Evolutionary conservation across 1,140 invertebrate genomes (phyloP).

Genomic region (Bradynema listronoti): DNA sequence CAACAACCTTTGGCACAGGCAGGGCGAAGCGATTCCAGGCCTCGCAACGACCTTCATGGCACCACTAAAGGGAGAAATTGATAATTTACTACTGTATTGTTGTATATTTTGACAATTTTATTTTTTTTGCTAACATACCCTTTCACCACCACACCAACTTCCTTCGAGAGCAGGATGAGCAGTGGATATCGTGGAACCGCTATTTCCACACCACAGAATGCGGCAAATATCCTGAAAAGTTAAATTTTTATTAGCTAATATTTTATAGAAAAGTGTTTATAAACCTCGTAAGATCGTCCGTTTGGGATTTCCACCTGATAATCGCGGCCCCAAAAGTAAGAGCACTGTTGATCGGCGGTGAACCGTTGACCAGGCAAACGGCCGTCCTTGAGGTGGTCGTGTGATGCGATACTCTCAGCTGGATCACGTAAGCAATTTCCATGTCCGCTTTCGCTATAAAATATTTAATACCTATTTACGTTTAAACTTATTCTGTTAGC

Average conservation of each 20-base stretch:
- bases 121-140: slow-evolving; percentile 28
- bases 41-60: slow-evolving; percentile 50
- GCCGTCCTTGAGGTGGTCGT: slow-evolving; percentile 51
- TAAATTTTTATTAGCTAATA: slow-evolving; percentile 1
- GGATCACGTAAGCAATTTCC: slow-evolving; percentile 55
- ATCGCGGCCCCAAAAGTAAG: slow-evolving; percentile 57
- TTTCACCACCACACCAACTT: slow-evolving; percentile 50
- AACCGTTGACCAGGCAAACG: slow-evolving; percentile 54
- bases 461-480: slow-evolving; percentile 11
- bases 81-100: not conserved
- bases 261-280: not conserved
- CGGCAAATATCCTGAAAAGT: slow-evolving; percentile 54
- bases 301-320: slow-evolving; percentile 55
- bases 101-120: not conserved
- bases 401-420: slow-evolving; percentile 29
- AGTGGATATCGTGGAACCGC: slow-evolving; percentile 54
- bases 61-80: slow-evolving; percentile 43
- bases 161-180: slow-evolving; percentile 57
- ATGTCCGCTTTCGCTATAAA: slow-evolving; percentile 54
- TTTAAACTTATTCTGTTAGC: slow-evolving; percentile 16
- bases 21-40: slow-evolving; percentile 26
- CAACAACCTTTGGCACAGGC: slow-evolving; percentile 30
- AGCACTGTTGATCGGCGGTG: slow-evolving; percentile 57
- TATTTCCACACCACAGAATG: slow-evolving; percentile 57
- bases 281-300: slow-evolving; percentile 46